Conservation (phyloP, 2,888 invertebrate species). For the Amblyjoppa proteus region DNA sequence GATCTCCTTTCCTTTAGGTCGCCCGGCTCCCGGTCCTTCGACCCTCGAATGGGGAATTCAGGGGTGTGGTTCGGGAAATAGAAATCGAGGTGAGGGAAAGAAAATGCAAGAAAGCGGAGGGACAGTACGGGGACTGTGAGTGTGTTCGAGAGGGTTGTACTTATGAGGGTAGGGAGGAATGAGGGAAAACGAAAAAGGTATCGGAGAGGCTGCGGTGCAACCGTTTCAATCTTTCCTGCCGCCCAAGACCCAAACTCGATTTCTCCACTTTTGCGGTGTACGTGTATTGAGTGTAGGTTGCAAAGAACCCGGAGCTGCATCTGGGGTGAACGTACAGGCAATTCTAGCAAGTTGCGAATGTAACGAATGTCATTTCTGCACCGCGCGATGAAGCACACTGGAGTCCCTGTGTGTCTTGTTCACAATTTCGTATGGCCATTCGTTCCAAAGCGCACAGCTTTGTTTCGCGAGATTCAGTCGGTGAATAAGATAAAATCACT, state of each 20-base stretch:
- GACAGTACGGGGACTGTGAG: constrained; percentile 23
- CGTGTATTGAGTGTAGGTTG: constrained; percentile 13
- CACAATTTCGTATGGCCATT: constrained; percentile 15
- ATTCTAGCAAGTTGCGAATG: constrained; percentile 34
- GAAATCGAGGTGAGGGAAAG: constrained; percentile 58
- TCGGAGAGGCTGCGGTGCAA: constrained; percentile 25
- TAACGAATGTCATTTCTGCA: constrained; percentile 49
- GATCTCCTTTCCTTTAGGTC: constrained; percentile 53
- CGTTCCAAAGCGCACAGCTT: not conserved
- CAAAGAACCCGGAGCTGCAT: constrained; percentile 24
- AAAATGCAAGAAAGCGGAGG: constrained; percentile 37
- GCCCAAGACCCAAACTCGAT: constrained; percentile 51
- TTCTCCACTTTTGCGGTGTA: constrained; percentile 49
- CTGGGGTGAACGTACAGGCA: constrained; percentile 37
- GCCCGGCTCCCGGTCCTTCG: constrained; percentile 48
- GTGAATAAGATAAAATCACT: constrained; percentile 24
- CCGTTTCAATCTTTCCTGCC: constrained; percentile 64
- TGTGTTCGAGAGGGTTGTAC: constrained; percentile 50
- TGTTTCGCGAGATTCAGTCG: constrained; percentile 19
- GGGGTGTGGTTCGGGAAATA: constrained; percentile 52
- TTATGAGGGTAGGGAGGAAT: constrained; percentile 29
- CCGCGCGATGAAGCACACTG: constrained; percentile 11
- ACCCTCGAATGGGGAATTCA: constrained; percentile 60
- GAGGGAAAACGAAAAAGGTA: constrained; percentile 34
- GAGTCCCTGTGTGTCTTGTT: constrained; percentile 17